Conservation (phyloP, 1,140 invertebrate genomes). For the Nasonia longicornis region DNA sequence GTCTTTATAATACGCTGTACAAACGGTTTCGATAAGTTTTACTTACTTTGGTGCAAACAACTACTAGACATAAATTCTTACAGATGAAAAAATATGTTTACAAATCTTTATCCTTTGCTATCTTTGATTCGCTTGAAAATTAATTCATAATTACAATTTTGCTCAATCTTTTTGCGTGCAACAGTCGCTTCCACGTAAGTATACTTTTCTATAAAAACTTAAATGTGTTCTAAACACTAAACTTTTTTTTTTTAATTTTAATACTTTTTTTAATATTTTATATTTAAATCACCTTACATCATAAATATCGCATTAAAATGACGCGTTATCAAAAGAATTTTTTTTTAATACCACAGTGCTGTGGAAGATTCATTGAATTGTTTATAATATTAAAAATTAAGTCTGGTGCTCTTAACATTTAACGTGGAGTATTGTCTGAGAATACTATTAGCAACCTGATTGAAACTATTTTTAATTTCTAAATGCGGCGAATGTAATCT, state of each 20-base stretch:
- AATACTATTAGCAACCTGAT: slow-evolving; percentile 23
- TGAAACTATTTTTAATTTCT: slow-evolving; percentile 13
- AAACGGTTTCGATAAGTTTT: not conserved
- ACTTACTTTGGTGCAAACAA: slow-evolving; percentile 10
- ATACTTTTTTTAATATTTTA: not conserved
- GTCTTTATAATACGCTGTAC: not conserved
- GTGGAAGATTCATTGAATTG: too few species aligned
- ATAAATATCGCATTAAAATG: slow-evolving; percentile 10
- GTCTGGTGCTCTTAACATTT: not conserved
- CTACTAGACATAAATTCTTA: not conserved
- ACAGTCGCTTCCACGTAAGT: not conserved
- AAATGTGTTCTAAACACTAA: too few species aligned
- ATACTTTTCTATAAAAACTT: too few species aligned
- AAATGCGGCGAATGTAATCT: not conserved
- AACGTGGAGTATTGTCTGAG: slow-evolving; percentile 16
- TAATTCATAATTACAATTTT: not conserved
- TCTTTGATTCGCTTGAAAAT: slow-evolving; percentile 10
- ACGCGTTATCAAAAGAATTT: not conserved
- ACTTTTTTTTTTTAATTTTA: not conserved
- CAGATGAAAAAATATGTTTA: slow-evolving; percentile 31
- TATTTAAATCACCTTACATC: slow-evolving; percentile 18
- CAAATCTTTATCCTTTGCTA: slow-evolving; percentile 11
- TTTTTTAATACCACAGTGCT: not conserved
- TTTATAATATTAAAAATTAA: slow-evolving; percentile 18
- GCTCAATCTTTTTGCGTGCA: not conserved